phyloP scores from a whole-genome alignment of 1,140 invertebrate genomes.

The Macrosteles quadrilineatus region DNA sequence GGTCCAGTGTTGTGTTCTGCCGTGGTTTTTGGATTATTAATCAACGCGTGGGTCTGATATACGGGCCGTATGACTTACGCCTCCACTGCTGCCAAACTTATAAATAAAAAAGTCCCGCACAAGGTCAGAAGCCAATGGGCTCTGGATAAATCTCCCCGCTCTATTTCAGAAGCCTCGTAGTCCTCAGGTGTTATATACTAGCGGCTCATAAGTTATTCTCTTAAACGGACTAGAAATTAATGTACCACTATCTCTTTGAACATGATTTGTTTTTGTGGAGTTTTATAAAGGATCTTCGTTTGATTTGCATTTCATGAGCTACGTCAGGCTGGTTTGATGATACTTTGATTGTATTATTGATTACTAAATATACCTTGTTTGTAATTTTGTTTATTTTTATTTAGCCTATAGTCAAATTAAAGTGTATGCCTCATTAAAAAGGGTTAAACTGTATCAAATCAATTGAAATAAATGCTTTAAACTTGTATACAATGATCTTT shows the following conservation, averaged over 20 bases:
- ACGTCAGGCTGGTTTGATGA: no score
- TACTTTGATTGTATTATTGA: no score
- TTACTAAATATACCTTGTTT: no score
- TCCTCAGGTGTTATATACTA: background rate
- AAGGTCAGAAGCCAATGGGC: conserved; percentile 1
- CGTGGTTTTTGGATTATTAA: conserved; percentile 9
- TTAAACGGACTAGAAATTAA: background rate
- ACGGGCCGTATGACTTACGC: background rate
- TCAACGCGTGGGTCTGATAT: conserved; percentile 15
- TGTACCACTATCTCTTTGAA: background rate
- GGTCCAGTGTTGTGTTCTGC: background rate
- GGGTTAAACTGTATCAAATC: no score
- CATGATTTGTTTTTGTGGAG: no score
- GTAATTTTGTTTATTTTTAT: no score
- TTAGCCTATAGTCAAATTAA: no score
- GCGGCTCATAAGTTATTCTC: background rate
- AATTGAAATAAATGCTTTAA: no score
- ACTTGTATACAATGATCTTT: no score
- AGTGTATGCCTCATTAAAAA: no score
- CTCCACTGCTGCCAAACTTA: conserved; percentile 1
- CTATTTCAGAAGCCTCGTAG: background rate
- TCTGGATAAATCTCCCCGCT: background rate
- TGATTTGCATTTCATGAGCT: no score
- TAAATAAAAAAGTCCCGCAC: conserved; percentile 11
- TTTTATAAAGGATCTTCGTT: no score